phyloP scores from a whole-genome alignment of 2,888 invertebrate species.

The Eledona agricola region DNA sequence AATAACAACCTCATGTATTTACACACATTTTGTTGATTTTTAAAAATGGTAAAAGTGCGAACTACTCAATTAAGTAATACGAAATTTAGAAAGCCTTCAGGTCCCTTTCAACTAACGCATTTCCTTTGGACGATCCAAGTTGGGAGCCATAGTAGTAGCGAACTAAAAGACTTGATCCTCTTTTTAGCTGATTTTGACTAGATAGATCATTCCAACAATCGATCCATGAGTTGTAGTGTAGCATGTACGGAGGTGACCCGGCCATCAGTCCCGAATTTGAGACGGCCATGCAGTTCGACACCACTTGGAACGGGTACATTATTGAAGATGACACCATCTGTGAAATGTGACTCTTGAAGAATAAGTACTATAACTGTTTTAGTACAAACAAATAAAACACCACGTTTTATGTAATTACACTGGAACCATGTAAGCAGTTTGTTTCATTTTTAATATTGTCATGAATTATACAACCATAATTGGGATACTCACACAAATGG shows the following conservation, averaged over 20 bases:
- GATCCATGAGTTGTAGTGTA: conserved; percentile 81
- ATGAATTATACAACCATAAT: no score
- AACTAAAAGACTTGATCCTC: conserved; percentile 85
- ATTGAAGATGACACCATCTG: conserved; percentile 82
- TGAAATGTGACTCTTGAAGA: conserved; percentile 47
- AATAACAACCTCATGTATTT: conserved; percentile 30
- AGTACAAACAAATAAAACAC: conserved; percentile 13
- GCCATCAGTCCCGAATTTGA: conserved; percentile 82
- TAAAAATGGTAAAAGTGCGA: conserved; percentile 12
- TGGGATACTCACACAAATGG: conserved; percentile 70
- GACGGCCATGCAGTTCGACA: conserved; percentile 90
- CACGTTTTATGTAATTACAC: no score
- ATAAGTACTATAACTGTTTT: conserved; percentile 23
- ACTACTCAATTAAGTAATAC: conserved; percentile 19
- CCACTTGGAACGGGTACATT: conserved; percentile 93
- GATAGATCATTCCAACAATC: conserved; percentile 85
- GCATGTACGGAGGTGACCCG: conserved; percentile 86
- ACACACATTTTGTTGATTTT: conserved; percentile 28
- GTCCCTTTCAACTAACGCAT: conserved; percentile 7
- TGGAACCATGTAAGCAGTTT: no score
- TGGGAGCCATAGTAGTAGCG: conserved; percentile 73
- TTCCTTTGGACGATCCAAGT: conserved; percentile 42
- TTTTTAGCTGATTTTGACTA: conserved; percentile 78
- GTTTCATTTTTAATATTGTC: no score
- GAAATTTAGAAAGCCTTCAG: conserved; percentile 18